phyloP scores from a whole-genome alignment of 2,113 vertebrate species.

The Limnothrissa miodon region DNA sequence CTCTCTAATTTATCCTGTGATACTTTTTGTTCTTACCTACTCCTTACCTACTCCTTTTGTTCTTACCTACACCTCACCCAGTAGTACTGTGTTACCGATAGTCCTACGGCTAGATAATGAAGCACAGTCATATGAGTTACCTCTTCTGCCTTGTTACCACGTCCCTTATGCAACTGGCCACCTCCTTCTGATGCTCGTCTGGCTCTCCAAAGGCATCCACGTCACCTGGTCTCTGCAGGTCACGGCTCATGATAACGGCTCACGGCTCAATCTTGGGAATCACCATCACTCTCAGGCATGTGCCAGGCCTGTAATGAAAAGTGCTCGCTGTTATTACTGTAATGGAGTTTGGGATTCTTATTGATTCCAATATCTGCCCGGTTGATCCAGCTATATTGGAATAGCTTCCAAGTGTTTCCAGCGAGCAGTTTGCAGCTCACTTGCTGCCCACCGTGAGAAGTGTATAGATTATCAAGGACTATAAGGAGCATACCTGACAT shows the following conservation, averaged over 20 bases:
- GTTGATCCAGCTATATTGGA: constrained; percentile 50
- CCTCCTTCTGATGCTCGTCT: not conserved
- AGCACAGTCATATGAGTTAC: not conserved
- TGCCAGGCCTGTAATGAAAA: constrained; percentile 39
- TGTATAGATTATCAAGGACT: not conserved
- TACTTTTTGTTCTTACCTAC: no score
- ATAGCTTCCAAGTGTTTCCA: not conserved
- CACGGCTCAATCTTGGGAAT: constrained; percentile 50
- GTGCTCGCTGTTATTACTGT: constrained; percentile 28
- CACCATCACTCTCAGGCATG: constrained; percentile 50
- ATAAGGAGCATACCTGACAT: not conserved
- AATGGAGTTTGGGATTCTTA: constrained; percentile 33
- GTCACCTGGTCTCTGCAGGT: not conserved
- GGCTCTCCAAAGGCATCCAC: not conserved
- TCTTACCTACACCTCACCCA: no score
- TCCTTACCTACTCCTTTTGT: no score
- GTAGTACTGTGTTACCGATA: no score
- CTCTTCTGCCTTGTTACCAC: not conserved
- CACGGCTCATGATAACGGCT: constrained; percentile 34
- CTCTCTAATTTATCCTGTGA: no score
- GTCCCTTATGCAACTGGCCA: not conserved
- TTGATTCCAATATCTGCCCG: constrained; percentile 52
- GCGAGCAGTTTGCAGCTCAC: not conserved
- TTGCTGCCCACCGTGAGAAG: not conserved
- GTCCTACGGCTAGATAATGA: no score